Evolutionary conservation across 2,888 invertebrate species (phyloP).

Genomic region (Colletes collaris): DNA sequence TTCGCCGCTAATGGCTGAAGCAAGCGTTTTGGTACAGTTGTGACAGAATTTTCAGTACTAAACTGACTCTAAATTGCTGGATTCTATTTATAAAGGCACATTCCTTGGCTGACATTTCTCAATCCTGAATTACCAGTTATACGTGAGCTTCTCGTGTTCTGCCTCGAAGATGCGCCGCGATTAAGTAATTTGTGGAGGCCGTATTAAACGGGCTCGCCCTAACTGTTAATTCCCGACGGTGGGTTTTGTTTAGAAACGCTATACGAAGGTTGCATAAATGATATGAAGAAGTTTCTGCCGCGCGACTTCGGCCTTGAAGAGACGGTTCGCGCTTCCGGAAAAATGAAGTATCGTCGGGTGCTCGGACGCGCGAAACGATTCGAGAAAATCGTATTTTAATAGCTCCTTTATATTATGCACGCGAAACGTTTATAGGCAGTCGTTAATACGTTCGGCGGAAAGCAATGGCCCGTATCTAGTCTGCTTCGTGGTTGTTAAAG

Average conservation of each 20-base stretch:
- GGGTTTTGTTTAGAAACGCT: too few species aligned
- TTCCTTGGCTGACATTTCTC: not conserved
- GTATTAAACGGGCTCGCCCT: not conserved
- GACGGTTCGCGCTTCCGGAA: too few species aligned
- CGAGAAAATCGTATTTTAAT: not conserved
- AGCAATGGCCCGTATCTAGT: conserved; percentile 1
- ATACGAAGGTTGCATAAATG: too few species aligned
- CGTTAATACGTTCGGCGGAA: not conserved
- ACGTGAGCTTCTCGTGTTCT: conserved; percentile 3
- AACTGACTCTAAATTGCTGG: not conserved
- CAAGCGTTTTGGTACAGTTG: too few species aligned
- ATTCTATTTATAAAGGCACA: not conserved
- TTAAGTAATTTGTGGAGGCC: not conserved
- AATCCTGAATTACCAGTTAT: not conserved
- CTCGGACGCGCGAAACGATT: not conserved
- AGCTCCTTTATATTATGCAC: not conserved
- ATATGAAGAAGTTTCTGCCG: too few species aligned
- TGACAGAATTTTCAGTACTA: not conserved
- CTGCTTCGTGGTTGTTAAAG: not conserved
- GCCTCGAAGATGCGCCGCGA: not conserved
- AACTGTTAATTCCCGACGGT: not conserved
- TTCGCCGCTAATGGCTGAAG: too few species aligned
- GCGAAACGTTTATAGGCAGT: not conserved
- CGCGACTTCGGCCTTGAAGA: too few species aligned
- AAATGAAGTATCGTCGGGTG: not conserved